phyloP scores from a whole-genome alignment of 2,797 vertebrate species.

The Alcedo quadribrachys region DNA sequence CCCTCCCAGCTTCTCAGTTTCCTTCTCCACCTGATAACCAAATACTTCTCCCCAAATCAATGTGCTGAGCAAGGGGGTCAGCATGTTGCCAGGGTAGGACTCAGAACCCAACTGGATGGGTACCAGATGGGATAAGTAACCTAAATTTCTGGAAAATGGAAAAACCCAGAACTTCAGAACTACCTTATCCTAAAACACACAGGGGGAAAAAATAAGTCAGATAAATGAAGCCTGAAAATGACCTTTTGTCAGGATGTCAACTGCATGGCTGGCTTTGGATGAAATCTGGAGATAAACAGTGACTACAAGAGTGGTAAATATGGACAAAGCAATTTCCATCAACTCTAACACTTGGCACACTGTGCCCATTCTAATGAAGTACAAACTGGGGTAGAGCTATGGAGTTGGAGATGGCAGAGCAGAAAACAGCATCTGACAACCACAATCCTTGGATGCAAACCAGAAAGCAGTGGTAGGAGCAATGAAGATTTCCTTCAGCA shows the following conservation, averaged over 20 bases:
- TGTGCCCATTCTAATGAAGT: background rate
- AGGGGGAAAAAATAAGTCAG: background rate
- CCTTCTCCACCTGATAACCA: background rate
- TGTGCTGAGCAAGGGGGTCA: background rate
- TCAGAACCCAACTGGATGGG: background rate
- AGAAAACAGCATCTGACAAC: background rate
- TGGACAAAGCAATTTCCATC: background rate
- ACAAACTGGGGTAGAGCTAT: background rate
- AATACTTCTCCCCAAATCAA: background rate
- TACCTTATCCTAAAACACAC: background rate
- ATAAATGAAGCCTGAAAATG: background rate
- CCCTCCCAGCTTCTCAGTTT: background rate
- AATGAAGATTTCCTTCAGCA: background rate
- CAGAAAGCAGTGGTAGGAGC: background rate
- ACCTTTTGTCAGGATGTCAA: background rate
- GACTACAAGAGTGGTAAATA: background rate
- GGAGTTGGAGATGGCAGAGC: background rate
- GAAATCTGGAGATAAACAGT: background rate
- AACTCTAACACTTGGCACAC: background rate
- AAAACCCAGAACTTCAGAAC: background rate
- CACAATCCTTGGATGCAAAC: background rate
- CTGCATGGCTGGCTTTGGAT: background rate
- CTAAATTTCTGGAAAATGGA: background rate
- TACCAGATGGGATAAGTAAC: background rate
- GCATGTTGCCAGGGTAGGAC: background rate